A percentile compares a stretch with the other conserved stretches of the same genome.
phyloP scores from a whole-genome alignment of 2,888 invertebrate genomes.

The Cheilosia impressa region DNA sequence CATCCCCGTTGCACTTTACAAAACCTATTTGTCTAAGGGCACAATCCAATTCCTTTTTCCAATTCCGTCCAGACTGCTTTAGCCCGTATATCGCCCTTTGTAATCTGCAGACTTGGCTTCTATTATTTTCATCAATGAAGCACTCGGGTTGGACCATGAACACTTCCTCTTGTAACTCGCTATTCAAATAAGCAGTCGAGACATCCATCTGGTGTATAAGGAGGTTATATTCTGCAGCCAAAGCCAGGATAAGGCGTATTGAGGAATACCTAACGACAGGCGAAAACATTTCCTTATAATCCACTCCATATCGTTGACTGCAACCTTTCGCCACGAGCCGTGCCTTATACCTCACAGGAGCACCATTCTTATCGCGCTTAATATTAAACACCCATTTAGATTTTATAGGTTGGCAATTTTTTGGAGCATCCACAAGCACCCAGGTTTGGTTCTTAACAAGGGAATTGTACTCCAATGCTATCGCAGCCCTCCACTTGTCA shows the following conservation, averaged over 20 bases:
- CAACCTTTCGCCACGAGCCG: constrained; percentile 41
- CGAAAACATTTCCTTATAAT: constrained; percentile 38
- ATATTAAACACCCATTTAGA: constrained; percentile 44
- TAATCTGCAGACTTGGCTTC: constrained; percentile 39
- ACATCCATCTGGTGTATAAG: constrained; percentile 54
- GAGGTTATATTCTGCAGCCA: constrained; percentile 35
- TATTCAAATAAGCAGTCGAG: constrained; percentile 47
- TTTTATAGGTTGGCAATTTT: constrained; percentile 23
- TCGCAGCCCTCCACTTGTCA: constrained; percentile 58
- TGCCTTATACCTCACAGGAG: no score
- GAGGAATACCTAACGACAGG: constrained; percentile 44
- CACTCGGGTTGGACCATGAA: constrained; percentile 26
- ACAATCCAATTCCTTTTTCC: constrained; percentile 36
- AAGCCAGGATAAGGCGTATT: constrained; percentile 41
- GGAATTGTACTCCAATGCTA: constrained; percentile 75
- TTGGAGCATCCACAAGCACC: constrained; percentile 55
- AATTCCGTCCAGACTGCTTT: constrained; percentile 48
- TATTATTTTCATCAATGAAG: constrained; percentile 14
- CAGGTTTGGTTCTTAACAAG: constrained; percentile 73
- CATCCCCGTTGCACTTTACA: constrained; percentile 31
- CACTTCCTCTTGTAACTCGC: constrained; percentile 31
- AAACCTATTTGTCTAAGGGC: constrained; percentile 45
- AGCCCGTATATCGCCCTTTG: constrained; percentile 49
- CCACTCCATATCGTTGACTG: constrained; percentile 37
- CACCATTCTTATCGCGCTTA: constrained; percentile 17